Evolutionary conservation across 2,797 vertebrate genomes (phyloP).

Genomic region (Enteromius argenteus): DNA sequence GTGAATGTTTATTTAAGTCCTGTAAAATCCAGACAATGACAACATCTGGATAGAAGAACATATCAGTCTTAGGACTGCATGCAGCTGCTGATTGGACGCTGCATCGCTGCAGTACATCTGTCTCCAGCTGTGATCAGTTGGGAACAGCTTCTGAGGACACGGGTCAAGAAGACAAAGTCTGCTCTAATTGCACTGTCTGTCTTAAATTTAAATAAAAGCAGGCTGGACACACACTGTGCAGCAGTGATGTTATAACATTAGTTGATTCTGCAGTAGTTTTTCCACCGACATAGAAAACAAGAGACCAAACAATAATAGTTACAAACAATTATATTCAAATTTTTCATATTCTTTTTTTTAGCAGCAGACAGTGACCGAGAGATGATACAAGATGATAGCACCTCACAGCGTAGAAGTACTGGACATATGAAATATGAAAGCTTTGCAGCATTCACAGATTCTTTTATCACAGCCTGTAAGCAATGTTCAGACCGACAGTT

Average conservation of each 20-base stretch:
- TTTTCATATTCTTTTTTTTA: neutral
- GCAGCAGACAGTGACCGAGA: neutral
- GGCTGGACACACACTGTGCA: neutral
- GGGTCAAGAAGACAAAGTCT: slow-evolving; percentile 18
- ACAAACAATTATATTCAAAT: neutral
- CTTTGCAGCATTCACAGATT: neutral
- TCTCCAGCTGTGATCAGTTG: slow-evolving; percentile 32
- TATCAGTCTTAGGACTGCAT: neutral
- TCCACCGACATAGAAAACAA: neutral
- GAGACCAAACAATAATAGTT: neutral
- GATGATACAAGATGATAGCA: neutral
- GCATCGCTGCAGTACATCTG: slow-evolving; percentile 24
- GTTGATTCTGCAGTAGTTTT: no score
- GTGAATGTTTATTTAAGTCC: slow-evolving; percentile 2
- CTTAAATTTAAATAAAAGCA: slow-evolving; percentile 13
- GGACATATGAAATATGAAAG: neutral
- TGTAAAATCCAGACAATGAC: neutral
- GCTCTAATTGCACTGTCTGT: slow-evolving; percentile 25
- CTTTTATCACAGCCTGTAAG: slow-evolving; percentile 1
- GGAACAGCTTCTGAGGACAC: slow-evolving; percentile 16
- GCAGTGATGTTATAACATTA: neutral
- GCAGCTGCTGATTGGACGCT: slow-evolving; percentile 14
- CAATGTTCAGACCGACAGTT: neutral
- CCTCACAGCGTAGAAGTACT: neutral
- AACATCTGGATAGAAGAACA: neutral